Base-by-base conservation (phyloP, 2,797 vertebrate genomes). In the Mergus octosetaceus region DNA sequence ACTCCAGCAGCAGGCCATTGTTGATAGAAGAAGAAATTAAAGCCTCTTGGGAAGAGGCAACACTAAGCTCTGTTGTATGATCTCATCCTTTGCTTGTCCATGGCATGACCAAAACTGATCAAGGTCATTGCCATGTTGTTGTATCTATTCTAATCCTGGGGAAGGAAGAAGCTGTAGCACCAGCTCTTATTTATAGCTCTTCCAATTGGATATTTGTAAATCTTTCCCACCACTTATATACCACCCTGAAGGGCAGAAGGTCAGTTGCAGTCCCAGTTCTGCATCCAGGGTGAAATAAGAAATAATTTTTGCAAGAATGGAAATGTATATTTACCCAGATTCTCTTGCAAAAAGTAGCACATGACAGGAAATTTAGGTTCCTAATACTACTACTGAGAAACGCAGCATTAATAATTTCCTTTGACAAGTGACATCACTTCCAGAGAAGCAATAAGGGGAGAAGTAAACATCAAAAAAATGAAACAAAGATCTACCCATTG, bases 381-480 rank as follows among this genome's bases (percentile, higher is more conserved):
- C 45, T 96, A 7, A 70, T 94, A 62, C 54, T 81, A 30, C 79
- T 78, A 2, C 62, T 64, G 7, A 81, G 56, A 62, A 92, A 57
- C 45, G 87, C 75, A 91, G 62, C 72, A 58, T 54, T 89, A 69
- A 20, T 58, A 78, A 87, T 87, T 85, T 91, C 45, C 89, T 94
- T 70, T 92, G 85, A 84, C 22, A 34, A 80, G 58, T 76, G 76
- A 86, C 56, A 58, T 78, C 76, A 68, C 47, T 90, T 94, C 38
- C 65, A 71, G 34, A 76, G 12, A 82, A 93, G 71, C 69, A 73
- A 61, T 36, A 12, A 95, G 13, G 38, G 45, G 79, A 70, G 57
- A 84, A 77, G 22, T 20, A 51, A 87, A 41, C 25, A 22, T 39
- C 20, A 68, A 78, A 91, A 94, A 45, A 16, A 54, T 1, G 3